These are phyloP conservation scores for Macrotis lagotis DNA, from an alignment of 2,113 vertebrate species.

Conservation along the genomic window DNA sequence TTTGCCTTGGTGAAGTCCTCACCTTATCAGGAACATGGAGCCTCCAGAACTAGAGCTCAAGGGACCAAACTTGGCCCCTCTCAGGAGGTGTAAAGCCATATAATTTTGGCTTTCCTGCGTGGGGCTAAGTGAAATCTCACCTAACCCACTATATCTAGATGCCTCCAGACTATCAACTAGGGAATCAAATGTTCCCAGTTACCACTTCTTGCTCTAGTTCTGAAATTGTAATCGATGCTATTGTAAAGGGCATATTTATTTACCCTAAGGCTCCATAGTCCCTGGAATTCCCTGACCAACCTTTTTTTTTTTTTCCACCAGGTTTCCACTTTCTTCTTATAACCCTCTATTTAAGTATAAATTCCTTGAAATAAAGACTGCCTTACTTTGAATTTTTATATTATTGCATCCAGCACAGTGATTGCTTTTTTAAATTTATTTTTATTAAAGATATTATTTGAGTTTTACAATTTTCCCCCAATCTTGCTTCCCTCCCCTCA, in stretches of 20 bases:
- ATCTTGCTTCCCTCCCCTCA: too few relatives aligned
- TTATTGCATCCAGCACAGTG: not conserved
- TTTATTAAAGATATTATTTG: too few relatives aligned
- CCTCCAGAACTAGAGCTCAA: too few relatives aligned
- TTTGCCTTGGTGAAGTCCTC: not conserved
- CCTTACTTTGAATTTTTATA: not conserved
- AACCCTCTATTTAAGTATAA: not conserved
- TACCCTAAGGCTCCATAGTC: too few relatives aligned
- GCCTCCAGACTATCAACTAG: not conserved
- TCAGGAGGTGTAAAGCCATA: not conserved
- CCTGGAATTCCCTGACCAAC: not conserved
- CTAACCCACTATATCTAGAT: not conserved
- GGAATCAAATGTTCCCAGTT: not conserved
- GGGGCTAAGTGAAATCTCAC: not conserved
- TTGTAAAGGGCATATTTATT: too few relatives aligned
- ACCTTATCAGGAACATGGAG: too few relatives aligned
- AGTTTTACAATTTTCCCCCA: too few relatives aligned
- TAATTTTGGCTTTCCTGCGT: not conserved
- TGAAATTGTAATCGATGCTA: not conserved
- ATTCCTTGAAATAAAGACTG: not conserved
- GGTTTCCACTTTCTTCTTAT: not conserved
- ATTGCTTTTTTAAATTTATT: too few relatives aligned
- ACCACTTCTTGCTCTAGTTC: not conserved
- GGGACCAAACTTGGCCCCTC: not conserved
- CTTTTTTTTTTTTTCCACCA: not conserved